Evolutionary conservation across 2,888 invertebrate genomes (phyloP), one percentile per base, ranked within the genome.

Genomic region (Mongoloraphidia duomilia): DNA sequence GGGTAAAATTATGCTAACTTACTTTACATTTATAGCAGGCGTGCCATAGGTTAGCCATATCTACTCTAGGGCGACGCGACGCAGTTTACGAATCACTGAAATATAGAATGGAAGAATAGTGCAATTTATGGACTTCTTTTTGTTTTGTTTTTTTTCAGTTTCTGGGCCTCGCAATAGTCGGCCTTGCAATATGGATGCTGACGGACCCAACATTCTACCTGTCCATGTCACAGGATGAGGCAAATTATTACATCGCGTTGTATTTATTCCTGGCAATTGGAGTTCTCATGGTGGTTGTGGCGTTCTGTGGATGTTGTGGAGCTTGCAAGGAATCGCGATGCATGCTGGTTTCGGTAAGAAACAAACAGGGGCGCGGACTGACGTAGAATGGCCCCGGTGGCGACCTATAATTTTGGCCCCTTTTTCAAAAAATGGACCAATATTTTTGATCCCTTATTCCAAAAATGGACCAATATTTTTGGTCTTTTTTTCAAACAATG

Each of bases 281-380:
- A 8, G 67, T 77, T 38, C 67, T 87, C 46, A 79, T 89, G 65
- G 74, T 85, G 51, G 64, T 87, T 40, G 79, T 87, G 33, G 83
- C 86, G 12, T 82, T 87, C 65, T 73, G 90, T 42, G 91, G 90
- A 49, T 90, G 89, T 62, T 85, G 84, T 61, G 90, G 90, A 36
- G 84, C 89, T 8, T 76, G 82, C 53, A 77, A 78, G 57, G 84
- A 85, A 66, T 86, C 83, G 14, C 82, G 81, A 60, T 85, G 84
- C 64, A 76, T 86, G 70, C 75, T 92, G 41, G 75, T 81, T 52
- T 72, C 79, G 62, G 86, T 87, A 69, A 76, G 79, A 26, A 3
- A 26, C 26, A 17, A 17, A 4, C 4, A 26, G n/a, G n/a, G n/a
- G n/a, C n/a, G n/a, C n/a, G n/a, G n/a, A n/a, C n/a, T n/a, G n/a